Evolutionary conservation across 2,888 invertebrate genomes (phyloP).

Genomic region (Mimas tiliae): DNA sequence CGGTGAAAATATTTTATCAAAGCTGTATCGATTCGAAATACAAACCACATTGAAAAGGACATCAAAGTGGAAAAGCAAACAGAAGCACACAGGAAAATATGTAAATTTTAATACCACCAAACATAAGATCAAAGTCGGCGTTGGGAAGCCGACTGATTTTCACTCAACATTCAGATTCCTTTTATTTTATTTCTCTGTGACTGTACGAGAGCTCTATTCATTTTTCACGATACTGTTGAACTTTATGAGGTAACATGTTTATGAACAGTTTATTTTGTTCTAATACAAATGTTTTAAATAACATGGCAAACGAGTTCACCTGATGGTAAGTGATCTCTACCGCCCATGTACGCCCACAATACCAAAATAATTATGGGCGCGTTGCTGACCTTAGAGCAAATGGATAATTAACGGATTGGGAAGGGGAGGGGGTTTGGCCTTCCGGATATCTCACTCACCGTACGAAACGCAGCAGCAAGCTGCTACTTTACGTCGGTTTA

Average conservation of each 20-base stretch:
- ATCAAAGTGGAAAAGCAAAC: slow-evolving; percentile 77
- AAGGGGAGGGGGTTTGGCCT: too few relatives aligned
- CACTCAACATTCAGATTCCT: slow-evolving; percentile 47
- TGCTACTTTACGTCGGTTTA: too few relatives aligned
- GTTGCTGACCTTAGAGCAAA: too few relatives aligned
- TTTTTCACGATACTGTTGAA: slow-evolving; percentile 49
- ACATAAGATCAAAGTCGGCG: slow-evolving; percentile 71
- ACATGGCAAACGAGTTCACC: too few relatives aligned
- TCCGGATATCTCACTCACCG: too few relatives aligned
- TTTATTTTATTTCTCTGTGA: slow-evolving; percentile 48
- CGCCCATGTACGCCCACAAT: too few relatives aligned
- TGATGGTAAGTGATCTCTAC: too few relatives aligned
- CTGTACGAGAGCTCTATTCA: slow-evolving; percentile 42
- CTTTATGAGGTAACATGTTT: slow-evolving; percentile 32
- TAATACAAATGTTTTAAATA: too few relatives aligned
- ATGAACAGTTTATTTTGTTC: not conserved
- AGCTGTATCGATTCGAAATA: slow-evolving; percentile 55
- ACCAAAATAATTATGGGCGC: too few relatives aligned
- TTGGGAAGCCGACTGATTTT: slow-evolving; percentile 55
- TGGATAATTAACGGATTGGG: too few relatives aligned
- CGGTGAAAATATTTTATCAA: slow-evolving; percentile 45
- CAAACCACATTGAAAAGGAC: slow-evolving; percentile 65
- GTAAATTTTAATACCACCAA: slow-evolving; percentile 77
- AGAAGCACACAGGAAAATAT: slow-evolving; percentile 69
- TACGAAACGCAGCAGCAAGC: too few relatives aligned